Conservation (phyloP, 2,888 invertebrate genomes). For the Nycteola revayana region DNA sequence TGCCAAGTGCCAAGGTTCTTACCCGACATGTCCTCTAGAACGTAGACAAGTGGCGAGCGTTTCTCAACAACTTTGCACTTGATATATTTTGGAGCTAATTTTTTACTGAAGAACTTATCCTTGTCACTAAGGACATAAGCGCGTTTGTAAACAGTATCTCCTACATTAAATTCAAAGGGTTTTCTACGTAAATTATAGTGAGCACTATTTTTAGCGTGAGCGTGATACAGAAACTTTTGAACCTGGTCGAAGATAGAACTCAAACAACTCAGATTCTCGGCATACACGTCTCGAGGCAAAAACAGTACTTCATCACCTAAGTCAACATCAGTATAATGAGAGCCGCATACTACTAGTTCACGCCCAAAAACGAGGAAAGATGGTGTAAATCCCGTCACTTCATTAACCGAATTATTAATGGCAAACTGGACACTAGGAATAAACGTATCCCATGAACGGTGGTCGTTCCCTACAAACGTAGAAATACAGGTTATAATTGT, state of each 20-base stretch:
- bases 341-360: constrained; percentile 8
- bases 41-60: constrained; percentile 21
- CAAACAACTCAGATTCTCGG: constrained; percentile 4
- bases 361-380: constrained; percentile 21
- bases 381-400: constrained; percentile 15
- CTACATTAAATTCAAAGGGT: constrained; percentile 19
- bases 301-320: constrained; percentile 13
- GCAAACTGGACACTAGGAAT: not conserved
- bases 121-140: constrained; percentile 23
- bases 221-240: constrained; percentile 7
- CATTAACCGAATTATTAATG: not conserved
- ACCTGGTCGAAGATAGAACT: constrained; percentile 14
- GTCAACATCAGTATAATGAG: constrained; percentile 14
- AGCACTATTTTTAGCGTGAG: constrained; percentile 9
- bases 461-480: not conserved
- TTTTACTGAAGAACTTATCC: constrained; percentile 13
- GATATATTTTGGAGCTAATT: constrained; percentile 10
- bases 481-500: constrained; percentile 21
- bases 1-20: constrained; percentile 18
- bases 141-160: no score
- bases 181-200: constrained; percentile 21
- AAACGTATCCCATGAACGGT: not conserved
- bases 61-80: constrained; percentile 15
- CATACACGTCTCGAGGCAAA: constrained; percentile 17
- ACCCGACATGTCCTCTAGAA: constrained; percentile 16